Conservation (phyloP, 2,797 vertebrate species). For the Pseudomugil tenellus region DNA sequence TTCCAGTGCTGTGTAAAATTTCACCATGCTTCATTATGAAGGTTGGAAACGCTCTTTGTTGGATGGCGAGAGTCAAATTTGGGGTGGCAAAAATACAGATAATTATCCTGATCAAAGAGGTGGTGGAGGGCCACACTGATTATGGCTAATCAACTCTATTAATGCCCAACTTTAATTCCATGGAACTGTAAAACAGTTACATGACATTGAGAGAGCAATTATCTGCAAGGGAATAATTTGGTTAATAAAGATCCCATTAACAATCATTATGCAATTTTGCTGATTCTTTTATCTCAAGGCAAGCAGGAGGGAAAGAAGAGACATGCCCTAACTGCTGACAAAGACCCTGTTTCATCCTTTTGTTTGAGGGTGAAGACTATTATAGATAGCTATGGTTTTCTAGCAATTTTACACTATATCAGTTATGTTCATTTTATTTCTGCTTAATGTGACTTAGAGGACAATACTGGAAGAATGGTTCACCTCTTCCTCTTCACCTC, state of each 20-base stretch:
- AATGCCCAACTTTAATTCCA: slow-evolving; percentile 66
- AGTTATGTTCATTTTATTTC: slow-evolving; percentile 57
- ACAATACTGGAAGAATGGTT: slow-evolving; percentile 62
- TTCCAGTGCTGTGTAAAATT: slow-evolving; percentile 13
- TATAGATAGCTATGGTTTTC: slow-evolving; percentile 66
- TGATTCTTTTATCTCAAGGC: slow-evolving; percentile 78
- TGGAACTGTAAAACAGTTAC: slow-evolving; percentile 62
- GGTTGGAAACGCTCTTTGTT: slow-evolving; percentile 16
- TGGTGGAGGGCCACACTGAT: slow-evolving; percentile 40
- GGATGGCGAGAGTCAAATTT: slow-evolving; percentile 35
- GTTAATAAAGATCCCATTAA: slow-evolving; percentile 79
- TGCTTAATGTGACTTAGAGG: slow-evolving; percentile 57
- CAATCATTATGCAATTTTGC: slow-evolving; percentile 75
- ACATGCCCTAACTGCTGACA: slow-evolving; percentile 78
- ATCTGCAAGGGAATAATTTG: slow-evolving; percentile 73
- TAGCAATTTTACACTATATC: slow-evolving; percentile 54
- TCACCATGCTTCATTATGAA: slow-evolving; percentile 2
- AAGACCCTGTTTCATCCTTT: slow-evolving; percentile 73
- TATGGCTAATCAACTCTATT: slow-evolving; percentile 62
- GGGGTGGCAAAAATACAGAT: slow-evolving; percentile 39
- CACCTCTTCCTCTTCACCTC: slow-evolving; percentile 61
- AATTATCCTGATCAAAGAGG: slow-evolving; percentile 61
- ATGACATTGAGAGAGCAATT: slow-evolving; percentile 79
- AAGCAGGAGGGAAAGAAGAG: slow-evolving; percentile 64
- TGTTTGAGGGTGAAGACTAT: slow-evolving; percentile 65